Conservation (phyloP, 2,888 invertebrate genomes). For the Calameuta idolon region DNA sequence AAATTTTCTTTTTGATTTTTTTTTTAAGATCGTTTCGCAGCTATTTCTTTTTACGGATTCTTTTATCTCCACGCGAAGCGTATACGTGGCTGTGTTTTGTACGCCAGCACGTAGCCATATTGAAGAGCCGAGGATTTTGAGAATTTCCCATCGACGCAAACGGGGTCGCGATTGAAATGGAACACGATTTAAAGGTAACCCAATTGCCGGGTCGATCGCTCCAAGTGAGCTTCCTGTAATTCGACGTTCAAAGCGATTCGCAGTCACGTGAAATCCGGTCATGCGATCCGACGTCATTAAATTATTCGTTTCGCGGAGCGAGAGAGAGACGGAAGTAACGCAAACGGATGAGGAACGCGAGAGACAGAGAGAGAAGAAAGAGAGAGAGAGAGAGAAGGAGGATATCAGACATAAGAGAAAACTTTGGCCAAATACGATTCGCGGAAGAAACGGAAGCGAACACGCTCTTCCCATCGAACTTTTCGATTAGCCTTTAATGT, state of each 20-base stretch:
- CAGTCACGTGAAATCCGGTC: slow-evolving; percentile 44
- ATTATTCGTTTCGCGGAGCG: slow-evolving; percentile 38
- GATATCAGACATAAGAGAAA: slow-evolving; percentile 32
- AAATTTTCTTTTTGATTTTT: background rate
- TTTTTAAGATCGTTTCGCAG: background rate
- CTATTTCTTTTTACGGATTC: background rate
- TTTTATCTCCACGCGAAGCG: background rate
- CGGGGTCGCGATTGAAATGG: background rate
- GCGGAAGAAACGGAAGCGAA: slow-evolving; percentile 38
- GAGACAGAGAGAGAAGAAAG: background rate
- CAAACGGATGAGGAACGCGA: background rate
- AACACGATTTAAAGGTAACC: background rate
- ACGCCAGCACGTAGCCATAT: background rate
- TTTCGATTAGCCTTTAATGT: background rate
- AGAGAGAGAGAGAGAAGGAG: slow-evolving; percentile 21
- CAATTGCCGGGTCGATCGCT: slow-evolving; percentile 4
- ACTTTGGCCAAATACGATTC: slow-evolving; percentile 37
- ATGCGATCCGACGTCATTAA: slow-evolving; percentile 42
- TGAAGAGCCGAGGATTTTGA: background rate
- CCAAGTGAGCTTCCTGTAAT: slow-evolving; percentile 34
- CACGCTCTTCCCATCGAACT: background rate
- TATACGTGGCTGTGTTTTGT: background rate
- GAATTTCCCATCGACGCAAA: background rate
- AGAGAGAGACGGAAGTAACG: background rate
- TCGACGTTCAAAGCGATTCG: slow-evolving; percentile 46